Base-by-base conservation (phyloP, 2,113 vertebrate species). In the Hemiprocne comata region DNA sequence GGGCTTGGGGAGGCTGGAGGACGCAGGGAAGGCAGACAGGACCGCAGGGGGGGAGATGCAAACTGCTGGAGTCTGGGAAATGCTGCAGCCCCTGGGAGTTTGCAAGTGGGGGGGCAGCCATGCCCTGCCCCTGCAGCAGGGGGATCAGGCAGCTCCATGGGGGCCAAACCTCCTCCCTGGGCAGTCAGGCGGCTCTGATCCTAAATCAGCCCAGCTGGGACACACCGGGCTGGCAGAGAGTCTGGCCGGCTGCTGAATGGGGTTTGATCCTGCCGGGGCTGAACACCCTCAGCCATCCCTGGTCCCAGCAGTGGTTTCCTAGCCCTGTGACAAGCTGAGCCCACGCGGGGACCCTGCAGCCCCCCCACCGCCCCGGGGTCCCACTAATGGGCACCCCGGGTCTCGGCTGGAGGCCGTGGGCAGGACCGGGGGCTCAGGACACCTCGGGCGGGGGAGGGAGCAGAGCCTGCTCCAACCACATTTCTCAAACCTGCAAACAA, bases 71-170 rank as follows among this genome's bases (percentile, higher is more conserved):
- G 78, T 73, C 60, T 5, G 71, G 87, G 33, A 72, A 58, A 57
- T 12, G 55, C 61, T 26, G 69, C 64, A 53, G 76, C 60, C 26
- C 19, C 53, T 1, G 38, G 74, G 70, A 86, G 72, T 77, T 60
- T 5, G 40, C 28, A 7, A 20, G 6, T 4, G 0, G 5, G 46
- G 17, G 5, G 26, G 20, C 55, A 82, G 75, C 79, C 21, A 2
- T 53, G 82, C 18, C 44, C 36, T 10, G 11, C 5, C n/a, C 20
- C 26, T 31, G n/a, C 36, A 6, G 4, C 14, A 24, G 24, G 4
- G 8, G 20, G 2, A 7, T 17, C 20, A 2, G 24, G 58, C 64
- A 23, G 70, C 48, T 48, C 70, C 58, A 0, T 0, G 48, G 33
- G 50, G 36, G 7, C 25, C 72, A 51, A 26, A 48, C 6, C 25